Evolutionary conservation across 2,888 invertebrate genomes (phyloP).

Genomic region (Perizoma flavofasciatum): DNA sequence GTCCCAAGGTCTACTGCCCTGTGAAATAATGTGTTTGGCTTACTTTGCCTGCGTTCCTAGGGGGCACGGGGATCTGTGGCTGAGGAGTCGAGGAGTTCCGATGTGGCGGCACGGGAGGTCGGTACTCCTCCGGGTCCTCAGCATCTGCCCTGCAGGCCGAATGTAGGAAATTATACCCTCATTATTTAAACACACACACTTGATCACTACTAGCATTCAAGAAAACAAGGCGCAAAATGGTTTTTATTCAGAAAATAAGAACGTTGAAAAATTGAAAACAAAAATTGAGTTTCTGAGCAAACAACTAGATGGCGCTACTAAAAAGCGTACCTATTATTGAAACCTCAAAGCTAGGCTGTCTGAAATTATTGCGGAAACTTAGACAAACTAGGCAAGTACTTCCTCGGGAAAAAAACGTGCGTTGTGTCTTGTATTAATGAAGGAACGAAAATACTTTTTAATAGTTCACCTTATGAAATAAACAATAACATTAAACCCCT

Average conservation of each 20-base stretch:
- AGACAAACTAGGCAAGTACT: too few species aligned
- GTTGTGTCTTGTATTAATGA: too few species aligned
- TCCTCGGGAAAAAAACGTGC: too few species aligned
- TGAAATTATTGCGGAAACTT: too few species aligned
- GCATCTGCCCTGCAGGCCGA: slow-evolving; percentile 75
- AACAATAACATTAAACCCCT: too few species aligned
- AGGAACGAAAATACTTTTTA: too few species aligned
- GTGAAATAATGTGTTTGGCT: slow-evolving; percentile 20
- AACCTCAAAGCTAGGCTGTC: too few species aligned
- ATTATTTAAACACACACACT: slow-evolving; percentile 50
- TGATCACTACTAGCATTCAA: slow-evolving; percentile 40
- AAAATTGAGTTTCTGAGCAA: not conserved
- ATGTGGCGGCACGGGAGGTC: slow-evolving; percentile 95
- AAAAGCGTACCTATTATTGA: not conserved
- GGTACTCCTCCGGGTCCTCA: slow-evolving; percentile 84
- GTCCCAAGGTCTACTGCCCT: too few species aligned
- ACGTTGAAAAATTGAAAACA: too few species aligned
- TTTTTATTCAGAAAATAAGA: too few species aligned
- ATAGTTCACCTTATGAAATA: too few species aligned
- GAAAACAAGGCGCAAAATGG: slow-evolving; percentile 18
- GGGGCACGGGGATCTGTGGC: slow-evolving; percentile 66
- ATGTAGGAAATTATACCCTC: slow-evolving; percentile 66
- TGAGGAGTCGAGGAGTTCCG: slow-evolving; percentile 86
- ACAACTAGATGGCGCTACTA: not conserved
- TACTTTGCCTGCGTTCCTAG: slow-evolving; percentile 77